These are phyloP conservation scores for Raja brachyura DNA, from an alignment of 2,113 vertebrate genomes.

Conservation along the genomic window DNA sequence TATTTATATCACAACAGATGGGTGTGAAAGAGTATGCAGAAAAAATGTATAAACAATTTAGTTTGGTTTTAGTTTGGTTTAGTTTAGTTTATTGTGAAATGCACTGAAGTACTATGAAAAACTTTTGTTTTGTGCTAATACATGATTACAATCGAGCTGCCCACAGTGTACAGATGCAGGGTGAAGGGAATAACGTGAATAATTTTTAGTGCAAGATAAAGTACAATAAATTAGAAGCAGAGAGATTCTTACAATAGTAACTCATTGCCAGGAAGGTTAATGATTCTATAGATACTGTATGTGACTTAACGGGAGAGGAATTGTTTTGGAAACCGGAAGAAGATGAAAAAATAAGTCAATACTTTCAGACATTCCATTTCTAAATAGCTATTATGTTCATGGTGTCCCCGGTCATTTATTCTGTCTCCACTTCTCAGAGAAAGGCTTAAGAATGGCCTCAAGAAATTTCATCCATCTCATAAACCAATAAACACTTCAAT, in stretches of 20 bases:
- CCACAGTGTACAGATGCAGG: too few species aligned
- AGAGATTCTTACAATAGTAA: background rate
- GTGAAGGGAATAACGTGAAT: too few species aligned
- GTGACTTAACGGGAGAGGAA: background rate
- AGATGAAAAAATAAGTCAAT: background rate
- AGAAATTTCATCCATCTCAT: background rate
- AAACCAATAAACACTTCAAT: background rate
- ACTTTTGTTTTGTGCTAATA: too few species aligned
- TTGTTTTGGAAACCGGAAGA: background rate
- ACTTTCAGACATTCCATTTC: background rate
- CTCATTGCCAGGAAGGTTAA: too few species aligned
- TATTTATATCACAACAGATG: too few species aligned
- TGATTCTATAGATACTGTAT: background rate
- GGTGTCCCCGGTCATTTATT: background rate
- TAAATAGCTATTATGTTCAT: background rate
- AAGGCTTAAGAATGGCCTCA: background rate
- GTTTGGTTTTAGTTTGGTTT: too few species aligned
- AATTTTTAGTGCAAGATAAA: too few species aligned
- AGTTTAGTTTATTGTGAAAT: too few species aligned
- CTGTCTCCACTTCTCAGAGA: background rate
- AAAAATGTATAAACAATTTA: too few species aligned
- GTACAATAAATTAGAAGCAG: background rate
- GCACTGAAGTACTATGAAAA: too few species aligned
- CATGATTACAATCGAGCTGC: too few species aligned
- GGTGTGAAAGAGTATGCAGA: too few species aligned